Evolutionary conservation across 1,140 invertebrate species (phyloP), one percentile per base, ranked within the genome.

Genomic region (Brachionus koreanus): DNA sequence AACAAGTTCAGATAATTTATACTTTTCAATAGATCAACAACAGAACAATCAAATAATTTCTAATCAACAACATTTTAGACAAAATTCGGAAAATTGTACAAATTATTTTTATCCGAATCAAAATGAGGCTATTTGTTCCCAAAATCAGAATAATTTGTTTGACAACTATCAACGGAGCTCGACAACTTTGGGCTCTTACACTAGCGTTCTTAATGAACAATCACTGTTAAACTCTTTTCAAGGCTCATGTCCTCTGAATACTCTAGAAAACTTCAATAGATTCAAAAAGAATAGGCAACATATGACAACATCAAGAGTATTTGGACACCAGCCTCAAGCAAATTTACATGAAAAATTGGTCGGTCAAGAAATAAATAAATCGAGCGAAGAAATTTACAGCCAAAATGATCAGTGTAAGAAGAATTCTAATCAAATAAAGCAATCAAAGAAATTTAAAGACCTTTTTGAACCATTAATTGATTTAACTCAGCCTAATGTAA

Each of bases 381-480:
- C n/a, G 0, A 39, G 6, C 13, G 37, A 19, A 42, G 39, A 29
- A 1, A 19, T 12, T 19, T 4, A 49, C 19, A 46, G 46, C 12
- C 69, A 74, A 46, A 74, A 12, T 9, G 16, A 74, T 16, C 33
- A 23, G 12, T 12, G 12, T 25, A 74, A 74, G 10, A 43, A 29
- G 12, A 23, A 23, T 65, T 43, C n/a, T n/a, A 74, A 46, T 74
- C 69, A 74, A 74, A 9, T 25, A 3, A 74, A 74, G 13, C 69
- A 74, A 74, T 74, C 69, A 25, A 74, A 43, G 39, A 79, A 79
- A 65, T 79, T 79, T n/a, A 79, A 79, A 23, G 76, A 79, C 23
- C 57, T 79, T 25, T 79, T 79, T 25, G 76, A 79, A 23, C 76
- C 76, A 16, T 39, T 79, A 29, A 79, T 79, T 61, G 76, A 79